Evolutionary conservation across 37 sponge, comb jelly and placozoan species (phyloP).

Genomic region (Ianthella basta): DNA sequence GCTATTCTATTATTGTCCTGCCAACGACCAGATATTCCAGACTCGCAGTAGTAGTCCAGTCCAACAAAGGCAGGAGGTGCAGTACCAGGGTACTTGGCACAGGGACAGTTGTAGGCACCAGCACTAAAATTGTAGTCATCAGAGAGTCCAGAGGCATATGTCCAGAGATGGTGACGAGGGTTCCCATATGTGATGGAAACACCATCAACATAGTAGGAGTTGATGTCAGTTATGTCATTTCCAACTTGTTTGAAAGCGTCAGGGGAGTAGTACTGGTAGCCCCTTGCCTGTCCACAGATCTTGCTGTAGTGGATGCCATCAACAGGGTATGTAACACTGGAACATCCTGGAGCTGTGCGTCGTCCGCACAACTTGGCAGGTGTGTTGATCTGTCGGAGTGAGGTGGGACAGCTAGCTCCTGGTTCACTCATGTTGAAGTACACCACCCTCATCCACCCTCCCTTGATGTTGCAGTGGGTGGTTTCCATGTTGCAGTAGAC

Average conservation of each 20-base stretch:
- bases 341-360: not conserved
- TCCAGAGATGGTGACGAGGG: slow-evolving; percentile 40
- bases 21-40: slow-evolving; percentile 13
- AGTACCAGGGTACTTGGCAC: slow-evolving; percentile 26
- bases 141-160: slow-evolving; percentile 27
- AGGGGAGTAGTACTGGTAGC: not conserved
- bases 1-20: not conserved
- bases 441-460: slow-evolving; percentile 43
- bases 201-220: slow-evolving; percentile 33
- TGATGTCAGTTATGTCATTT: slow-evolving; percentile 17
- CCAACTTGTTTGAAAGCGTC: not conserved
- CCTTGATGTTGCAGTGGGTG: not conserved
- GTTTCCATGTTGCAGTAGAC: slow-evolving; percentile 19
- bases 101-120: slow-evolving; percentile 18
- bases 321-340: not conserved
- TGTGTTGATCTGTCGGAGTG: not conserved
- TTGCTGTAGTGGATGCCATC: not conserved
- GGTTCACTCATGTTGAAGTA: slow-evolving; percentile 46
- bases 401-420: slow-evolving; percentile 9
- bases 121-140: slow-evolving; percentile 12
- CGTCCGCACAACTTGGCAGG: slow-evolving; percentile 21
- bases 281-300: slow-evolving; percentile 20
- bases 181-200: slow-evolving; percentile 34
- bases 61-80: slow-evolving; percentile 24
- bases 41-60: slow-evolving; percentile 27